Percentiles rank a stretch among this genome's conserved stretches.
These are phyloP conservation scores for Tortrix viridana DNA, from an alignment of 2,888 invertebrate genomes.

Conservation along the genomic window DNA sequence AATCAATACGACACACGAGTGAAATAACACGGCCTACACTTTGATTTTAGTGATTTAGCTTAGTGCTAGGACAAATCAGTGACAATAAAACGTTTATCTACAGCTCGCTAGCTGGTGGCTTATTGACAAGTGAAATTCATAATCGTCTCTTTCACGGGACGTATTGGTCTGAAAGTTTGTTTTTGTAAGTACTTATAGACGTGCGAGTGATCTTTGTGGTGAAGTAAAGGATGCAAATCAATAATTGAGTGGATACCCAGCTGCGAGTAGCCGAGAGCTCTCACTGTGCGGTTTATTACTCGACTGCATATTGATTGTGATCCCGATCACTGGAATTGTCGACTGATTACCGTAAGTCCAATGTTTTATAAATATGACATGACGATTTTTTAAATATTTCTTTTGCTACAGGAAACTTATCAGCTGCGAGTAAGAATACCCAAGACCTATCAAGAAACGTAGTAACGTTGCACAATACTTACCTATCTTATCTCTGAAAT, in stretches of 20 bases:
- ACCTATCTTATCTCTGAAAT: constrained; percentile 34
- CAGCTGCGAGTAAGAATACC: constrained; percentile 10
- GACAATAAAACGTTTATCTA: constrained; percentile 58
- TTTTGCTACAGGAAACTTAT: constrained; percentile 13
- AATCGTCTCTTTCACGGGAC: constrained; percentile 67
- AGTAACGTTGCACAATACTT: constrained; percentile 33
- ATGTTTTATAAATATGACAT: constrained; percentile 30
- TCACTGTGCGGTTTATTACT: constrained; percentile 68
- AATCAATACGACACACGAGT: constrained; percentile 73
- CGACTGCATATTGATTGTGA: constrained; percentile 80
- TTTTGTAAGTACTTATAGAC: constrained; percentile 59
- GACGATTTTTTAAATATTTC: background rate
- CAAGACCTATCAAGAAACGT: constrained; percentile 16
- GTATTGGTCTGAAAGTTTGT: constrained; percentile 66
- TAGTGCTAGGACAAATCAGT: constrained; percentile 52
- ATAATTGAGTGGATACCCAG: constrained; percentile 72
- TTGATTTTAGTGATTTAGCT: constrained; percentile 47
- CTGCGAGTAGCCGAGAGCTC: constrained; percentile 62
- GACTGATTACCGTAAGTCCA: constrained; percentile 66
- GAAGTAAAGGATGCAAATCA: constrained; percentile 75
- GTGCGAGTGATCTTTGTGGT: constrained; percentile 70
- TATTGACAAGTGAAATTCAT: constrained; percentile 81
- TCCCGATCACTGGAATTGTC: constrained; percentile 63
- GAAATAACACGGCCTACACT: constrained; percentile 64
- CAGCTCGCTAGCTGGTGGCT: constrained; percentile 59